These are phyloP conservation scores for Alexandromys fortis DNA, from an alignment of 2,113 vertebrate genomes.

Conservation along the genomic window DNA sequence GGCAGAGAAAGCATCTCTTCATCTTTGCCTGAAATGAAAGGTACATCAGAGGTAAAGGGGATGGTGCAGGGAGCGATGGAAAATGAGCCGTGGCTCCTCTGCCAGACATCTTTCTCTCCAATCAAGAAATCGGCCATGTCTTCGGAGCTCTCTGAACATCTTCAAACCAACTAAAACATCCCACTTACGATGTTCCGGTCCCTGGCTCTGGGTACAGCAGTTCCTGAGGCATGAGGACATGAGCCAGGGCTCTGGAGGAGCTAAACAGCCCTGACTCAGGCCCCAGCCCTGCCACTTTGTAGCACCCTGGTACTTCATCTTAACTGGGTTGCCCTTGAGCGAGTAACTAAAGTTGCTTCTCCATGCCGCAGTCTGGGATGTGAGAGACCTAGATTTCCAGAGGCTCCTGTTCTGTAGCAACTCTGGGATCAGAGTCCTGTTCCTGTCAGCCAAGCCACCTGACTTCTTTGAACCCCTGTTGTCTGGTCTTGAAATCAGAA, in stretches of 20 bases:
- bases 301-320: background rate
- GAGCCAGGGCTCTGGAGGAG: background rate
- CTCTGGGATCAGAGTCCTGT: background rate
- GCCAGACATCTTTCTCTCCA: background rate
- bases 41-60: background rate
- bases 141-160: background rate
- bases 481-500: background rate
- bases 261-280: background rate
- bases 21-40: background rate
- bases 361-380: rapidly evolving
- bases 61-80: background rate
- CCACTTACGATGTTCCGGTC: background rate
- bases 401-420: background rate
- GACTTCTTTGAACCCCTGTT: background rate
- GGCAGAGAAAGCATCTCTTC: background rate
- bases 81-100: background rate
- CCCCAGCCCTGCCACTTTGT: background rate
- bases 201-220: background rate
- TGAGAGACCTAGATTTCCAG: background rate
- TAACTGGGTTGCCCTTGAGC: background rate
- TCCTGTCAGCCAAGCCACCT: background rate
- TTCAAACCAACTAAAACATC: background rate
- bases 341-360: background rate
- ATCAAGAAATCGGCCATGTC: background rate
- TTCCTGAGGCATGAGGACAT: background rate